Evolutionary conservation across 2,797 vertebrate genomes (phyloP).

Genomic region (Pipistrellus pipistrellus): DNA sequence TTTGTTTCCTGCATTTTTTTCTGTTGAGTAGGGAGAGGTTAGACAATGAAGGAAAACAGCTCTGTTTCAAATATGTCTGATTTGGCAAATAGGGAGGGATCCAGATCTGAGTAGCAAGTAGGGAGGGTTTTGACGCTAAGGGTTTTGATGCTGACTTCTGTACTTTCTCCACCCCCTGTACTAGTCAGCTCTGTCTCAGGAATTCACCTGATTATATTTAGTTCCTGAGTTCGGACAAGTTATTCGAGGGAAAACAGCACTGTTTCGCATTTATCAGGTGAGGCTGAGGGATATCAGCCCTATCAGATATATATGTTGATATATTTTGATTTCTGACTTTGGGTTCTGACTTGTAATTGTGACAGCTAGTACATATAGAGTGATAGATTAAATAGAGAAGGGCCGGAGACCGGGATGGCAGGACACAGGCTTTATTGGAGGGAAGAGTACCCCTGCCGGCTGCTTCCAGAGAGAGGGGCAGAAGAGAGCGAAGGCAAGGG

Average conservation of each 20-base stretch:
- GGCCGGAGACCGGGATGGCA: too few species aligned
- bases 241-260: neutral
- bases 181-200: constrained; percentile 16
- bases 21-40: constrained; percentile 33
- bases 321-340: constrained; percentile 36
- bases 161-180: too few species aligned
- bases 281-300: neutral
- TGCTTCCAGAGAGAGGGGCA: too few species aligned
- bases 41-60: constrained; percentile 35
- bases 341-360: neutral
- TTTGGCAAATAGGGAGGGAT: constrained; percentile 40
- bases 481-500: too few species aligned
- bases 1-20: constrained; percentile 62
- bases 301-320: neutral
- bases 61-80: constrained; percentile 65
- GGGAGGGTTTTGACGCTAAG: constrained; percentile 43
- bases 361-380: neutral
- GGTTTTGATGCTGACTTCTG: too few species aligned
- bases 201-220: constrained; percentile 21
- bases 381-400: too few species aligned
- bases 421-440: too few species aligned
- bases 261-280: constrained; percentile 49
- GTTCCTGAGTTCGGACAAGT: constrained; percentile 26
- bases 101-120: neutral
- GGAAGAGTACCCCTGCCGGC: too few species aligned